Base-by-base conservation (phyloP, 1,140 invertebrate species). In the Drosophila parvula region DNA sequence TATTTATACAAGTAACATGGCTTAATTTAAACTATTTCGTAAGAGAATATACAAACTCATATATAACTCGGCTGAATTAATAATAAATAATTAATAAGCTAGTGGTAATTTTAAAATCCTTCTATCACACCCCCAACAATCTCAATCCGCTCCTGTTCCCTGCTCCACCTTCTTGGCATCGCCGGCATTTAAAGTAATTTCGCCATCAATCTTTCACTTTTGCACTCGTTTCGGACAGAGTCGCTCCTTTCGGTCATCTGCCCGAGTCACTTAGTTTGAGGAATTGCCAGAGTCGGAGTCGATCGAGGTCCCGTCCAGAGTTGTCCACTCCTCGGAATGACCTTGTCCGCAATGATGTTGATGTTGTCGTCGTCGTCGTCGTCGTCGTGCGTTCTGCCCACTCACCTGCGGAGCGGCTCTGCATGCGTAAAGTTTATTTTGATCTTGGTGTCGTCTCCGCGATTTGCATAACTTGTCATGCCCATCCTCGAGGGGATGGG, bases 171-270 rank as follows among this genome's bases (percentile, higher is more conserved):
- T 44, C 40, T 38, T 43, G 71, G 51, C 69, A 60, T 58, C 57
- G 70, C 81, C 82, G 79, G 78, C 82, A 90, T 90, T 86, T 82
- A 84, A 76, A 80, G 86, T 90, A 90, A 90, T 90, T 90, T 90
- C 78, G 77, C 79, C 86, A 90, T 90, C 86, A 90, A 90, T 90
- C 86, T 90, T 82, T 86, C 86, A 90, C 88, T 86, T 90, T 90
- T 90, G 86, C 88, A 90, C 86, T 90, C 81, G 69, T 89, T 89
- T 80, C 74, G 79, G 84, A 81, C 74, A 74, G 73, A 73, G 67
- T 71, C 67, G 67, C 43, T 28, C 50, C 61, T 51, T 36, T 53
- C 57, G 64, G 67, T 71, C 69, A 71, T 73, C 69, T 71, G 65
- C 69, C 69, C 48, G 69, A 73, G 69, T 73, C 65, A 73, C 69